These are phyloP conservation scores for Augochlora pura DNA, from an alignment of 1,140 invertebrate genomes.

Conservation along the genomic window DNA sequence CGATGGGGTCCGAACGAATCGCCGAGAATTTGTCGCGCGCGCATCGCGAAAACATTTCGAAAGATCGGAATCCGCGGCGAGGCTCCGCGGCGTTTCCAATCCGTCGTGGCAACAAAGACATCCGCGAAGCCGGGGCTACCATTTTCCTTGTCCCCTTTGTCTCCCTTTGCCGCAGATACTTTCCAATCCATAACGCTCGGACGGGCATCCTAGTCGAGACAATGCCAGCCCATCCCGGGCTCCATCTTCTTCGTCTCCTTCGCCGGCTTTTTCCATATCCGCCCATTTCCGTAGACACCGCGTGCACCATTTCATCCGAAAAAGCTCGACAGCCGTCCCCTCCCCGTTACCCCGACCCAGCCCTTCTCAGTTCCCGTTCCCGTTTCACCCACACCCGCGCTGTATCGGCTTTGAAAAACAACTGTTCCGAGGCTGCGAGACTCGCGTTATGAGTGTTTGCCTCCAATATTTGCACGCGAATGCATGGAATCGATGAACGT, in stretches of 20 bases:
- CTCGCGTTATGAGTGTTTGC: constrained; percentile 1
- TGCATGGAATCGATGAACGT: not conserved
- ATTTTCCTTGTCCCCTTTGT: constrained; percentile 14
- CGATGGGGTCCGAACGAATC: not conserved
- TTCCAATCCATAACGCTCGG: constrained; percentile 44
- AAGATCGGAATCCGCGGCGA: not conserved
- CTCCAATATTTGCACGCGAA: constrained; percentile 15
- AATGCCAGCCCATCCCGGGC: constrained; percentile 4
- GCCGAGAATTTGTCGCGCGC: not conserved
- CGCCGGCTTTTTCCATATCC: not conserved
- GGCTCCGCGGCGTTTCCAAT: constrained; percentile 16
- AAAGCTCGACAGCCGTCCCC: not conserved
- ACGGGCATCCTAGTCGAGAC: constrained; percentile 17
- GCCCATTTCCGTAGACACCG: not conserved
- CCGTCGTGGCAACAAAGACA: constrained; percentile 18
- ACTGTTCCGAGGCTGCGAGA: not conserved
- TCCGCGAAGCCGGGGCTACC: not conserved
- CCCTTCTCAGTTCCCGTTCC: too few relatives aligned
- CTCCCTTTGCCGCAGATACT: constrained; percentile 11
- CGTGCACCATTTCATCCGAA: not conserved
- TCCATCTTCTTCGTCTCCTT: not conserved
- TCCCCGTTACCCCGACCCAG: too few relatives aligned
- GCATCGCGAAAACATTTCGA: not conserved
- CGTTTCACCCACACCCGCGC: too few relatives aligned
- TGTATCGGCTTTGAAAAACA: not conserved